Evolutionary conservation across 2,888 invertebrate species (phyloP).

Genomic region (Trichogramma dendrolimi): DNA sequence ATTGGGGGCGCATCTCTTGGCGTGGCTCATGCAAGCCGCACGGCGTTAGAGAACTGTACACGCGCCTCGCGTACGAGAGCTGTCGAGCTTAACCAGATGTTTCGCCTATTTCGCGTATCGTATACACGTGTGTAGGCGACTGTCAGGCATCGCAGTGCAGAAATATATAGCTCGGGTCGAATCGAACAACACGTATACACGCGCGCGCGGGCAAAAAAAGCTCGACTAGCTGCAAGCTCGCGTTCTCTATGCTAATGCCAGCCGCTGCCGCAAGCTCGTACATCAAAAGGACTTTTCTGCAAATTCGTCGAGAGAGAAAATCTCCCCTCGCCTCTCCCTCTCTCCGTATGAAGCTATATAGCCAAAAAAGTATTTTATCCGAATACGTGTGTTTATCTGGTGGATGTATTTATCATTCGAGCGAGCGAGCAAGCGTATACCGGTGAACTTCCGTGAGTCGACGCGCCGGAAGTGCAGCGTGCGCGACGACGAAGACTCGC

Average conservation of each 20-base stretch:
- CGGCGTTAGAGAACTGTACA: no score
- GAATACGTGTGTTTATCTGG: no score
- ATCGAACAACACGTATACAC: conserved; percentile 21
- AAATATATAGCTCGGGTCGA: not conserved
- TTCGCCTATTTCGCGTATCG: not conserved
- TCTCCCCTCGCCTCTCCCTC: conserved; percentile 4
- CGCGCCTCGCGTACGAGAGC: conserved; percentile 3
- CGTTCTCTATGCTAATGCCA: conserved; percentile 34
- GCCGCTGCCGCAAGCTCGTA: conserved; percentile 27
- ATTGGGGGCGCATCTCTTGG: no score
- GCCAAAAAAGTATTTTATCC: no score
- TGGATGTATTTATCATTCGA: no score
- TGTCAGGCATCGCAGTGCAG: not conserved
- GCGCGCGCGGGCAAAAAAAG: conserved; percentile 24
- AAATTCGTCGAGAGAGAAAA: conserved; percentile 17
- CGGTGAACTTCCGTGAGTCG: not conserved
- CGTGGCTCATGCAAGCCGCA: no score
- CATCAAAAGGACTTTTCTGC: conserved; percentile 30
- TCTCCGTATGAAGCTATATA: no score
- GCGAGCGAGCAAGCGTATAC: no score
- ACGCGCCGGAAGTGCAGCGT: not conserved
- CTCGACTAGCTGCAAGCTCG: conserved; percentile 25
- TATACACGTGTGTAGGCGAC: no score
- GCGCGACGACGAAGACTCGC: not conserved
- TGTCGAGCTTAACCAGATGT: conserved; percentile 20